Conservation (phyloP, 2,113 vertebrate genomes). For the Psittacus erithacus region DNA sequence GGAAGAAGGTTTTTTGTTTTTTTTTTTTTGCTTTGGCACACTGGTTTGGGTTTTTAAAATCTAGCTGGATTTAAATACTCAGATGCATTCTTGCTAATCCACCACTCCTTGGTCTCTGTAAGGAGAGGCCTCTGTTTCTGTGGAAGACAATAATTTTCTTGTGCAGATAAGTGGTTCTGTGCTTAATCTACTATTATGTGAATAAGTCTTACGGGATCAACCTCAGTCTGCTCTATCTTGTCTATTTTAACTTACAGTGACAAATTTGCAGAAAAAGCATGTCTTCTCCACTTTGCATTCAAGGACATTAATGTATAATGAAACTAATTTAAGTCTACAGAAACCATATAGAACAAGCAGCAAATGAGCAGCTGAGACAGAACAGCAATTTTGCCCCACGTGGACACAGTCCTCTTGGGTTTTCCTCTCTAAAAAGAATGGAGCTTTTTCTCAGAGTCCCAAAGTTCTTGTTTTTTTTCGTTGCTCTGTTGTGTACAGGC, state of each 20-base stretch:
- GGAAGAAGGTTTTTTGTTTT: background rate
- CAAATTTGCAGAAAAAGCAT: constrained; percentile 8
- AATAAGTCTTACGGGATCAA: background rate
- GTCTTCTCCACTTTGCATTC: background rate
- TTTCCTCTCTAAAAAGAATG: background rate
- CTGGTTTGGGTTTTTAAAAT: background rate
- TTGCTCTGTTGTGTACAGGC: background rate
- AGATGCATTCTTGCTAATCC: background rate
- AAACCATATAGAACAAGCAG: background rate
- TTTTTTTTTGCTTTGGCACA: background rate
- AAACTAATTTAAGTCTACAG: constrained; percentile 1
- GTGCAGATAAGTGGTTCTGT: background rate
- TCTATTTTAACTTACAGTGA: background rate
- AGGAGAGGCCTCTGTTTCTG: background rate
- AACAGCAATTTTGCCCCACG: background rate
- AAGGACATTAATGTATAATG: background rate
- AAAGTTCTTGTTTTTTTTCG: background rate
- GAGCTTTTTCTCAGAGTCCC: background rate
- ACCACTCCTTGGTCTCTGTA: background rate
- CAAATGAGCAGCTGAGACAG: background rate
- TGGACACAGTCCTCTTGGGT: background rate
- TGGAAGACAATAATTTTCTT: background rate
- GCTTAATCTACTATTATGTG: background rate
- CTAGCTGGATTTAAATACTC: background rate
- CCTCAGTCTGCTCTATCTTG: background rate